Conservation (phyloP, 2,113 vertebrate species). For the Okapia johnstoni region DNA sequence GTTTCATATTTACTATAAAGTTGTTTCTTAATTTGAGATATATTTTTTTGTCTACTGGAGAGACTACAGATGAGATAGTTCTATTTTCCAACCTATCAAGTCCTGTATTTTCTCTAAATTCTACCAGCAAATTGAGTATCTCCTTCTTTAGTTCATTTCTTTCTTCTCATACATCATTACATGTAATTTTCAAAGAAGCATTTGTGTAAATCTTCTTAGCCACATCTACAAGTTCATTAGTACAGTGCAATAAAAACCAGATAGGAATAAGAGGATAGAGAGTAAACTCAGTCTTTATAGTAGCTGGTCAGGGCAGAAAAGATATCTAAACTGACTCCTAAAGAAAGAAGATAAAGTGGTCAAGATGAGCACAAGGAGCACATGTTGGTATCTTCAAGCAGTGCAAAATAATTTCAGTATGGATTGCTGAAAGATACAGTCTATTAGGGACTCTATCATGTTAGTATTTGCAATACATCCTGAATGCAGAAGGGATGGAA, state of each 20-base stretch:
- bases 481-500: neutral
- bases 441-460: neutral
- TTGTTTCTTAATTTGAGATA: neutral
- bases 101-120: neutral
- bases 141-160: neutral
- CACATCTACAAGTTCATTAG: neutral
- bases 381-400: neutral
- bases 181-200: neutral
- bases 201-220: neutral
- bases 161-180: neutral
- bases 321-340: neutral
- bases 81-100: neutral
- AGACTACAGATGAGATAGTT: neutral
- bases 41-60: neutral
- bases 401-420: neutral
- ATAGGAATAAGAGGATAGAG: neutral
- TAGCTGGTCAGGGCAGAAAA: neutral
- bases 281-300: neutral
- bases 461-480: neutral
- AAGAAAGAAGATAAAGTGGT: neutral
- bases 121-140: neutral
- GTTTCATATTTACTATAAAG: neutral
- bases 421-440: neutral
- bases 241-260: neutral
- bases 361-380: neutral